Percentiles rank a stretch among this genome's conserved stretches.
phyloP scores from a whole-genome alignment of 2,113 vertebrate genomes.

The Leucoraja erinaceus region DNA sequence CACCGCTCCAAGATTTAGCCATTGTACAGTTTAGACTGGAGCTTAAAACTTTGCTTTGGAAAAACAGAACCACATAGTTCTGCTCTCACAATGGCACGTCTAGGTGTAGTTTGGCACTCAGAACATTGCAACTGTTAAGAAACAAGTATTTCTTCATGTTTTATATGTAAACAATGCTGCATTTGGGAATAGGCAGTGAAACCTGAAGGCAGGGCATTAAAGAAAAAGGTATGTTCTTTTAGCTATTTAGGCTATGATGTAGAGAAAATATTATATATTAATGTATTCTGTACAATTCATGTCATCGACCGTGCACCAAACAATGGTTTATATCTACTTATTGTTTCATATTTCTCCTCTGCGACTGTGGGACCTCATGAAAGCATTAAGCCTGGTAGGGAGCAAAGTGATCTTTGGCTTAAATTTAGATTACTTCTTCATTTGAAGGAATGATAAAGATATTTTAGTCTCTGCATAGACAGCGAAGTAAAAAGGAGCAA shows the following conservation, averaged over 20 bases:
- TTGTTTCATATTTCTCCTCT: not conserved
- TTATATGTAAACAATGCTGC: not conserved
- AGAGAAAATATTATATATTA: not conserved
- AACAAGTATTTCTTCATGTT: not conserved
- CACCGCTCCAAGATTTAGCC: not conserved
- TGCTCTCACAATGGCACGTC: not conserved
- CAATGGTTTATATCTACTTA: not conserved
- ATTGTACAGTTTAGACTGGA: not conserved
- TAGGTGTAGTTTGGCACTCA: not conserved
- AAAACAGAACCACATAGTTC: not conserved
- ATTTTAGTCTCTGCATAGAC: not conserved
- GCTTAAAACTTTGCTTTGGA: not conserved
- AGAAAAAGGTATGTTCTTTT: not conserved
- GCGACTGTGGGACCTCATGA: not conserved
- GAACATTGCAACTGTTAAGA: not conserved
- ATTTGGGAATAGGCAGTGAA: no score
- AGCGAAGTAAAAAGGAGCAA: not conserved
- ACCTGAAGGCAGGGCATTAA: not conserved
- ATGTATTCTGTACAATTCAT: not conserved
- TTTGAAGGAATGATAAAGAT: not conserved
- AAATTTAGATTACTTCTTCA: not conserved
- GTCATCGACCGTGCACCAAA: not conserved
- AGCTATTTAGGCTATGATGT: not conserved
- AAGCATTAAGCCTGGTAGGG: not conserved
- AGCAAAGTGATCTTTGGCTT: not conserved